These are phyloP conservation scores for Pyrrhia umbra DNA, from an alignment of 2,888 invertebrate genomes.

Conservation along the genomic window DNA sequence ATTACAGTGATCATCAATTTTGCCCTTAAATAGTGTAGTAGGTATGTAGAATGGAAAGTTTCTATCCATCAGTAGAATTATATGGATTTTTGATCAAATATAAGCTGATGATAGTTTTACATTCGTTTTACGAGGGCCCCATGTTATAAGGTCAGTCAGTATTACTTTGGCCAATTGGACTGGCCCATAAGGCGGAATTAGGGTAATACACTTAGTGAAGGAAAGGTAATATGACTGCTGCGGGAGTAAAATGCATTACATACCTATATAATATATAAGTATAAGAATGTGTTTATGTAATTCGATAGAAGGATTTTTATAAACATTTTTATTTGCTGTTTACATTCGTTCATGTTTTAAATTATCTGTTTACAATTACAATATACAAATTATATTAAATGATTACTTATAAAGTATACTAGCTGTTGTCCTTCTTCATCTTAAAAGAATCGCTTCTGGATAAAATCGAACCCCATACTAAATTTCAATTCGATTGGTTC, in stretches of 20 bases:
- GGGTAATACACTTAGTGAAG: conserved; percentile 25
- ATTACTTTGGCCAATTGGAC: conserved; percentile 44
- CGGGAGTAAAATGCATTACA: conserved; percentile 25
- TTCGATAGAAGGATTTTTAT: not conserved
- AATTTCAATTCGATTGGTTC: too few relatives aligned
- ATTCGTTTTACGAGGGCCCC: conserved; percentile 50
- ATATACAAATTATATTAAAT: too few relatives aligned
- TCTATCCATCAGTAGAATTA: not conserved
- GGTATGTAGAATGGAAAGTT: not conserved
- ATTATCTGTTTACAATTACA: not conserved
- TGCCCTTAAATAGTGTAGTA: too few relatives aligned
- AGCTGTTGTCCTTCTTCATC: too few relatives aligned
- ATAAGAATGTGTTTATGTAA: conserved; percentile 15
- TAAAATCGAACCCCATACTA: too few relatives aligned
- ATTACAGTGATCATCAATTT: too few relatives aligned
- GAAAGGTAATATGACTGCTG: conserved; percentile 7
- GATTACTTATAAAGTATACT: too few relatives aligned
- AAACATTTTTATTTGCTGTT: not conserved
- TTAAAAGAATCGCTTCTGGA: too few relatives aligned
- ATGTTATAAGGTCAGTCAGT: conserved; percentile 22
- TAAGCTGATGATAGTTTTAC: conserved; percentile 8
- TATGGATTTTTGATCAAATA: not conserved
- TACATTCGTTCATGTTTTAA: not conserved
- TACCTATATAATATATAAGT: too few relatives aligned
- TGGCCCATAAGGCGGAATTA: conserved; percentile 33